A percentile compares a stretch with the other conserved stretches of the same genome.
Evolutionary conservation across 2,888 invertebrate genomes (phyloP).

Genomic region (Lacanobia oleracea): DNA sequence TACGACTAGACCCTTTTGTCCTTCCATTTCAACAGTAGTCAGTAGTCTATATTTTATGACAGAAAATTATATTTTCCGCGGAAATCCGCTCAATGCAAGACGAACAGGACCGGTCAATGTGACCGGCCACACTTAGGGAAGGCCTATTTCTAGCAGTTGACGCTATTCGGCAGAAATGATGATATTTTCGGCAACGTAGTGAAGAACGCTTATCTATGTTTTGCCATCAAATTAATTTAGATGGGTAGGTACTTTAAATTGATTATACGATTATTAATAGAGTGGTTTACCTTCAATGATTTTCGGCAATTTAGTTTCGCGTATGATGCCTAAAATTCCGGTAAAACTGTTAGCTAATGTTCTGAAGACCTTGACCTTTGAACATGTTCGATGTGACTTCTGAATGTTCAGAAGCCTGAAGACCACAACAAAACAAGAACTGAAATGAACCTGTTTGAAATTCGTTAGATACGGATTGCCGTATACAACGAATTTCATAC

Average conservation of each 20-base stretch:
- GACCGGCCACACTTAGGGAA: no score
- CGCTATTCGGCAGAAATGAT: no score
- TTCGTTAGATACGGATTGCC: no score
- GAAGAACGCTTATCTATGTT: background rate
- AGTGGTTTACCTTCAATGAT: constrained; percentile 51
- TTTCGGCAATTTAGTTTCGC: constrained; percentile 7
- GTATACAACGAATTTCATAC: no score
- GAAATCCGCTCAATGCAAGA: no score
- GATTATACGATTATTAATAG: constrained; percentile 5
- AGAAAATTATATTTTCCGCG: no score
- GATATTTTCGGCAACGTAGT: background rate
- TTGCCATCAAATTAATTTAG: constrained; percentile 7
- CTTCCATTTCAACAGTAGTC: background rate
- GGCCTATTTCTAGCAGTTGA: no score
- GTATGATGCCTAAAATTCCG: constrained; percentile 21
- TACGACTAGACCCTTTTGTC: background rate
- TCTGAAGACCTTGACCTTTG: constrained; percentile 44
- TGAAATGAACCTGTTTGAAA: no score
- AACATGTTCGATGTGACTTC: no score
- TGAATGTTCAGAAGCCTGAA: no score
- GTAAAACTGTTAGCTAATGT: constrained; percentile 13
- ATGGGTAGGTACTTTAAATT: constrained; percentile 1
- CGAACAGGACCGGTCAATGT: no score
- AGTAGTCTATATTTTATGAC: background rate
- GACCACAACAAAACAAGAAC: no score